Conservation (phyloP, 2,888 invertebrate species). For the Cancer borealis region DNA sequence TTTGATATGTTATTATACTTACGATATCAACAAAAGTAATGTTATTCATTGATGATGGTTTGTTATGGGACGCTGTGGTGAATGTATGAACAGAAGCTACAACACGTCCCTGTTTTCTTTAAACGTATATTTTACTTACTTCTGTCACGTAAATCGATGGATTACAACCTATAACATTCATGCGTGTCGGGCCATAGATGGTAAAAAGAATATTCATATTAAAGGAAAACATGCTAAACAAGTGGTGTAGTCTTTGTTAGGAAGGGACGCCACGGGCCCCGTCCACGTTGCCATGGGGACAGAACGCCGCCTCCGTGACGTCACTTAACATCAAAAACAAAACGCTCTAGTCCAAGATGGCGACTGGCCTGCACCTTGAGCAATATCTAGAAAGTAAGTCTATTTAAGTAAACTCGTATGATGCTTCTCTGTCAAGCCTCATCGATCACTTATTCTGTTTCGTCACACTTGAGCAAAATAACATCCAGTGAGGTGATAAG, state of each 20-base stretch:
- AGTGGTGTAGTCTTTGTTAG: slow-evolving; percentile 51
- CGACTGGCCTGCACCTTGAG: slow-evolving; percentile 73
- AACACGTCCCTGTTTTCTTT: not conserved
- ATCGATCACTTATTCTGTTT: not conserved
- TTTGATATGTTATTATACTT: not conserved
- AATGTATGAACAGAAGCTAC: not conserved
- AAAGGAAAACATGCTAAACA: slow-evolving; percentile 25
- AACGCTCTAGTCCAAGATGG: slow-evolving; percentile 64
- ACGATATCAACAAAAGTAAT: not conserved
- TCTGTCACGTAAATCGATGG: not conserved
- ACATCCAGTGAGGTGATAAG: not conserved
- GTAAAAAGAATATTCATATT: not conserved
- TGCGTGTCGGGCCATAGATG: not conserved
- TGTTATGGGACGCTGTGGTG: slow-evolving; percentile 37
- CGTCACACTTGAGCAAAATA: not conserved
- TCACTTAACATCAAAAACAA: slow-evolving; percentile 59
- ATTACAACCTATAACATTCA: not conserved
- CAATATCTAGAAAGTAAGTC: slow-evolving; percentile 73
- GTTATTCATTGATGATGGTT: slow-evolving; percentile 2
- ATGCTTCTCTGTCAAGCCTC: not conserved
- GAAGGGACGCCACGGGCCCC: slow-evolving; percentile 51
- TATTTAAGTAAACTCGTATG: not conserved
- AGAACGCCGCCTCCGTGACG: slow-evolving; percentile 53
- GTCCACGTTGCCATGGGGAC: slow-evolving; percentile 44
- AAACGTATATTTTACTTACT: not conserved